These are phyloP conservation scores for Sclerodermus sp. DNA, from an alignment of 2,888 invertebrate genomes.

Conservation along the genomic window DNA sequence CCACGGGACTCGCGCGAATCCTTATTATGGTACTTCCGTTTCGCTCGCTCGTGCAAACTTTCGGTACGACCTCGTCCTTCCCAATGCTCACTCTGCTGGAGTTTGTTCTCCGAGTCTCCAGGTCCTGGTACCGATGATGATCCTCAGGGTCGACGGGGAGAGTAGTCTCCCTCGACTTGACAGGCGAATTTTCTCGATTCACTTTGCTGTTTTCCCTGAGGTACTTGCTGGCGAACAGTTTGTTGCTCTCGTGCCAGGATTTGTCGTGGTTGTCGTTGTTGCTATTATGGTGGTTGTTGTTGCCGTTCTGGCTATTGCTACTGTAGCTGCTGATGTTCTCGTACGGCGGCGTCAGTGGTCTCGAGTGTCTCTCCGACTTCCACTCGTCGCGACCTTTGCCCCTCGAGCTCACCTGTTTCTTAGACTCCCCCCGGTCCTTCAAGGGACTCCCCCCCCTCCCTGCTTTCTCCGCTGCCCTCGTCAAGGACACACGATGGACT, in stretches of 20 bases:
- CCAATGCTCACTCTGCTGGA: slow-evolving; percentile 4
- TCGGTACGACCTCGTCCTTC: slow-evolving; percentile 7
- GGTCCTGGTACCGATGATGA: slow-evolving; percentile 2
- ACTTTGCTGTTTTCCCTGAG: slow-evolving; percentile 36
- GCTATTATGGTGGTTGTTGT: slow-evolving; percentile 3
- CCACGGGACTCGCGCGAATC: slow-evolving; percentile 34
- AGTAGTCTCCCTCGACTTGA: too few species aligned
- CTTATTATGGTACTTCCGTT: slow-evolving; percentile 45
- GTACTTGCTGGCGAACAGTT: slow-evolving; percentile 34
- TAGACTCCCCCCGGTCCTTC: slow-evolving; percentile 13
- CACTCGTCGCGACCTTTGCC: slow-evolving; percentile 14
- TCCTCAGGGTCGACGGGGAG: too few species aligned
- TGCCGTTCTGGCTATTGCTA: neutral
- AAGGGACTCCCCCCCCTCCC: neutral
- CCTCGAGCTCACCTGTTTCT: slow-evolving; percentile 12
- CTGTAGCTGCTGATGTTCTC: slow-evolving; percentile 6
- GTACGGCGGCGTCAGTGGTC: slow-evolving; percentile 45
- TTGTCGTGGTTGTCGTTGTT: slow-evolving; percentile 17
- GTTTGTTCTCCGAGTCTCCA: slow-evolving; percentile 11
- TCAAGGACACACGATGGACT: too few species aligned
- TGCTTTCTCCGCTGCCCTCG: too few species aligned
- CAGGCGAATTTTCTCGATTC: slow-evolving; percentile 2
- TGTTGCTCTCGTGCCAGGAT: slow-evolving; percentile 41
- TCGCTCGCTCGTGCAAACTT: slow-evolving; percentile 32
- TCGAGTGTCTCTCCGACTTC: slow-evolving; percentile 37